Evolutionary conservation across 1,140 invertebrate genomes (phyloP), one percentile per base, ranked within the genome.

Genomic region (Macrocentrus cingulum): DNA sequence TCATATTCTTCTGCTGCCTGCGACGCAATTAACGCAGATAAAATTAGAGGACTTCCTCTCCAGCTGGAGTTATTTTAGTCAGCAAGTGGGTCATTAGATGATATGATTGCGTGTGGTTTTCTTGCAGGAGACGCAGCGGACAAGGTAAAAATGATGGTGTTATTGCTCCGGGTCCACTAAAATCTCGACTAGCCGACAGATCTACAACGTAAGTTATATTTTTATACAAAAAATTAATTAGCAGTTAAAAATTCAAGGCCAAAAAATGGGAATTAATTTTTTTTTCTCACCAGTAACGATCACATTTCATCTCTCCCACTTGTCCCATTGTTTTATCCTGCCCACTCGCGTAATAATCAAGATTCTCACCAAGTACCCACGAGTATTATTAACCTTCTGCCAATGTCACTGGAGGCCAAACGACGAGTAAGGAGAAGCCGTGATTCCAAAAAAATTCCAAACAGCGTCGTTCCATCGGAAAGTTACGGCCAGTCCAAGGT

Each of bases 181-280:
- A 64, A 19, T 64, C 59, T 4, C 25, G 62, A 32, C 49, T 53
- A 1, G 52, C 59, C 9, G 62, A 64, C 15, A 56, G 62, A 37
- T 57, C 63, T 0, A 71, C 64, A 39, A 74, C 70, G 75, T 77
- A 48, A 71, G 65, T n/a, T n/a, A n/a, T 19, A 48, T 37, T 48
- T 49, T 23, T 15, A 25, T 18, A 23, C 9, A 16, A 25, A 29
- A 13, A 20, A 18, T 36, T 19, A 15, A 34, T n/a, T 29, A 18
- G 22, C 29, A 48, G 2, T 20, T 13, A 45, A n/a, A n/a, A n/a
- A n/a, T n/a, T n/a, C n/a, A n/a, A n/a, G n/a, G n/a, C n/a, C n/a
- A n/a, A n/a, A n/a, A n/a, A n/a, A n/a, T n/a, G n/a, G n/a, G n/a
- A n/a, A n/a, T n/a, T n/a, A n/a, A n/a, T n/a, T n/a, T n/a, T n/a